Conservation (phyloP, 2,113 vertebrate genomes). For the Lichenostomus cassidix region DNA sequence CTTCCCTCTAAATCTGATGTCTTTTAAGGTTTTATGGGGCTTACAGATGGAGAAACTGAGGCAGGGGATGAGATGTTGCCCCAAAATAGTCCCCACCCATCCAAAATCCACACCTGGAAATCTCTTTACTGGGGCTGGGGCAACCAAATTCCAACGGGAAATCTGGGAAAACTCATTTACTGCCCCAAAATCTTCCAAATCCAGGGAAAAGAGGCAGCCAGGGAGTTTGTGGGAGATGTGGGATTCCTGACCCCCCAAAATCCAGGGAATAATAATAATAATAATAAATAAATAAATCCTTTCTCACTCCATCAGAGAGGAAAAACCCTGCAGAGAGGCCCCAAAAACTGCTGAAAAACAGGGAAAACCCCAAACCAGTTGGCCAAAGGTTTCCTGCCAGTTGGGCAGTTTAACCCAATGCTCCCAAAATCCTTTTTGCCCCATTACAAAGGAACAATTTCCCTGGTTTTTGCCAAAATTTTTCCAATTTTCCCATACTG, state of each 20-base stretch:
- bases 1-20: accelerated
- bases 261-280: not conserved
- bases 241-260: not conserved
- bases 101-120: not conserved
- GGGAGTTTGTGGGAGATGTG: not conserved
- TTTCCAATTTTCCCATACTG: not conserved
- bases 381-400: too few relatives aligned
- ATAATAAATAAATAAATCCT: not conserved
- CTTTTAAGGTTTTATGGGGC: accelerated
- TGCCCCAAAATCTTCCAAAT: not conserved
- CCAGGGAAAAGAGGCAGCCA: not conserved
- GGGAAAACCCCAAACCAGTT: not conserved
- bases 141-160: not conserved
- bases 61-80: not conserved
- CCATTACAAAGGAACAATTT: not conserved
- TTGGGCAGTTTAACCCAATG: not conserved
- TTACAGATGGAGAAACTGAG: not conserved
- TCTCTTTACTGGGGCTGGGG: not conserved
- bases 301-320: not conserved
- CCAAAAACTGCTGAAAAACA: not conserved
- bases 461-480: not conserved
- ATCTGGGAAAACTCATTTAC: not conserved
- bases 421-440: not conserved
- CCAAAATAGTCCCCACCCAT: not conserved
- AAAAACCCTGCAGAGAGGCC: accelerated